These are phyloP conservation scores for Oxyteleia sp. DNA, from an alignment of 2,888 invertebrate species.

Conservation along the genomic window DNA sequence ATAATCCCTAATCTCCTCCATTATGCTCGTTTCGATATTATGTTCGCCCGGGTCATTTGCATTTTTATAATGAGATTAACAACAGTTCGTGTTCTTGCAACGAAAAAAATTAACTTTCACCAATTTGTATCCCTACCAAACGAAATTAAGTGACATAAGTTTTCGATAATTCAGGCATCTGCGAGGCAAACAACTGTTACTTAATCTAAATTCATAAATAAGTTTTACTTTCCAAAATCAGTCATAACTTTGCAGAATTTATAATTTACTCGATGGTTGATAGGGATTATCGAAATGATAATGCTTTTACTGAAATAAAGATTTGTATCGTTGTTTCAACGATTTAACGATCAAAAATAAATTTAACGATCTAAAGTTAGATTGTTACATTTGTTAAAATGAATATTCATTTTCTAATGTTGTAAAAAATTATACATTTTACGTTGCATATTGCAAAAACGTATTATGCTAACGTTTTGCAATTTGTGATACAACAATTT, in stretches of 20 bases:
- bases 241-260: slow-evolving; percentile 27
- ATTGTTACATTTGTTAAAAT: no score
- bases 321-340: no score
- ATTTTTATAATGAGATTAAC: slow-evolving; percentile 51
- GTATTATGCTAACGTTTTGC: no score
- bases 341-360: no score
- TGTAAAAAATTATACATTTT: no score
- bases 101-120: slow-evolving; percentile 59
- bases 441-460: no score
- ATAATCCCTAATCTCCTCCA: slow-evolving; percentile 38
- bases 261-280: no score
- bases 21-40: slow-evolving; percentile 13
- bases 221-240: slow-evolving; percentile 55
- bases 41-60: slow-evolving; percentile 35
- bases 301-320: no score
- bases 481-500: no score
- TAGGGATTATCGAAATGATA: no score
- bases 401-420: no score
- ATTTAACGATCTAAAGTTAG: no score
- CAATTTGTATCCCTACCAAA: slow-evolving; percentile 33
- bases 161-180: slow-evolving; percentile 56
- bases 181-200: slow-evolving; percentile 51
- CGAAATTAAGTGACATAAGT: slow-evolving; percentile 56
- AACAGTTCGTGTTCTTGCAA: background rate
- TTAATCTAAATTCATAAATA: slow-evolving; percentile 59